phyloP scores from a whole-genome alignment of 2,113 vertebrate genomes.

The Ictidomys tridecemlineatus region DNA sequence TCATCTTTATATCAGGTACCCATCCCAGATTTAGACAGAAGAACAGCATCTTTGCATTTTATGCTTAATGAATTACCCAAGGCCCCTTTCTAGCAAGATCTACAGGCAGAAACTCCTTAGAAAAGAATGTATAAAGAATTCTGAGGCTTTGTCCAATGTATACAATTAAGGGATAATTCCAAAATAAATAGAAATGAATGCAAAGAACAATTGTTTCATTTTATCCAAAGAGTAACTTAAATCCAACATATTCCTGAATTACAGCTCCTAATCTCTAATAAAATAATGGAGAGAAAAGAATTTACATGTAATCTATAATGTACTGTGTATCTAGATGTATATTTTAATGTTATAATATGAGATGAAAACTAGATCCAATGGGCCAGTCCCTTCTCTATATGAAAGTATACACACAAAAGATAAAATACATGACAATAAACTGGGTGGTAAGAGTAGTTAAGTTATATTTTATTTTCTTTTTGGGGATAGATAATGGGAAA shows the following conservation, averaged over 20 bases:
- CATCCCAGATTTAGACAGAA: background rate
- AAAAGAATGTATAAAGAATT: background rate
- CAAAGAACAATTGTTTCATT: background rate
- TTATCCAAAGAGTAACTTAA: constrained; percentile 16
- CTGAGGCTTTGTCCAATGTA: background rate
- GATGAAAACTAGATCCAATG: constrained; percentile 26
- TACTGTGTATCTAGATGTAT: background rate
- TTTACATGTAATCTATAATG: background rate
- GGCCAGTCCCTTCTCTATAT: background rate
- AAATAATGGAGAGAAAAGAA: constrained; percentile 33
- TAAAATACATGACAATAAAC: background rate
- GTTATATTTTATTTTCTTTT: constrained; percentile 15
- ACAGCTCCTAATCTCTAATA: background rate
- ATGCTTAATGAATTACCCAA: background rate
- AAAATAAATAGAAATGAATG: background rate
- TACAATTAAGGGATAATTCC: background rate
- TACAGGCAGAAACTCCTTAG: background rate
- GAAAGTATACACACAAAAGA: background rate
- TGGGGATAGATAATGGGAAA: no score
- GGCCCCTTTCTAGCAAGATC: background rate
- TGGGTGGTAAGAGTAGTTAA: background rate
- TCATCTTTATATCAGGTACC: background rate
- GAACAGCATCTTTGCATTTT: background rate
- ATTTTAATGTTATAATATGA: constrained; percentile 15
- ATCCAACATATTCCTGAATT: background rate